Evolutionary conservation across 2,888 invertebrate genomes (phyloP).

Genomic region (Troglohyphantes excavatus): DNA sequence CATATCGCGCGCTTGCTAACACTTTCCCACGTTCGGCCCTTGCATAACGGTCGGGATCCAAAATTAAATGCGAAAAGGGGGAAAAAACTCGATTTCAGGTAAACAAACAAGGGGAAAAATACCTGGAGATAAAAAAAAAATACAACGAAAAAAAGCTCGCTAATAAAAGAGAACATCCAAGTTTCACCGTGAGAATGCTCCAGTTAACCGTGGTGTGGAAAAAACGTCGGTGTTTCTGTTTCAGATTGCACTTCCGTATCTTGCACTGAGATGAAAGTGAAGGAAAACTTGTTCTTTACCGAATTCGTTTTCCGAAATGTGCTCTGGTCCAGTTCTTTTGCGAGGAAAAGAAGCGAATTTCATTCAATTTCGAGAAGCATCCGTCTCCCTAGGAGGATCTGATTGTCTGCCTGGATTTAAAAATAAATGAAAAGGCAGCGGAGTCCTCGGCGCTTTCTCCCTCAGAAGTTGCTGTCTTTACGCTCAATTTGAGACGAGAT

Average conservation of each 20-base stretch:
- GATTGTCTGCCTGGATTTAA: slow-evolving; percentile 32
- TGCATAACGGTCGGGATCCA: slow-evolving; percentile 4
- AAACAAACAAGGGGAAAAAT: slow-evolving; percentile 41
- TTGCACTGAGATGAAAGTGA: slow-evolving; percentile 45
- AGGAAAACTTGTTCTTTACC: slow-evolving; percentile 59
- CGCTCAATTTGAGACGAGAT: slow-evolving; percentile 55
- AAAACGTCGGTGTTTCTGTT: slow-evolving; percentile 26
- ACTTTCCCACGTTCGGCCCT: slow-evolving; percentile 22
- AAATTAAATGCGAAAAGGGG: slow-evolving; percentile 37
- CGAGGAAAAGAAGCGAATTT: slow-evolving; percentile 36
- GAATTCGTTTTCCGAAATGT: slow-evolving; percentile 36
- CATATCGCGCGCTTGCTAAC: not conserved
- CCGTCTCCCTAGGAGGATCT: not conserved
- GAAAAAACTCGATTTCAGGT: slow-evolving; percentile 31
- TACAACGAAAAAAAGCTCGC: slow-evolving; percentile 9
- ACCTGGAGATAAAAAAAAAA: not conserved
- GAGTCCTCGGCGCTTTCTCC: not conserved
- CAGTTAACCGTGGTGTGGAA: slow-evolving; percentile 64
- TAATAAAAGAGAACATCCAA: slow-evolving; percentile 63
- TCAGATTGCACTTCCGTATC: slow-evolving; percentile 61
- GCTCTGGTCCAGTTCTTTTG: slow-evolving; percentile 47
- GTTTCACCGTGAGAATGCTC: slow-evolving; percentile 68
- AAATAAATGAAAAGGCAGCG: slow-evolving; percentile 29
- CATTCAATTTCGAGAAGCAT: slow-evolving; percentile 34
- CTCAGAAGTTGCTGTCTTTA: too few relatives aligned